A percentile compares a stretch with the other conserved stretches of the same genome.
These are phyloP conservation scores for Aleiodes sp. DNA, from an alignment of 1,140 invertebrate species.

Conservation along the genomic window DNA sequence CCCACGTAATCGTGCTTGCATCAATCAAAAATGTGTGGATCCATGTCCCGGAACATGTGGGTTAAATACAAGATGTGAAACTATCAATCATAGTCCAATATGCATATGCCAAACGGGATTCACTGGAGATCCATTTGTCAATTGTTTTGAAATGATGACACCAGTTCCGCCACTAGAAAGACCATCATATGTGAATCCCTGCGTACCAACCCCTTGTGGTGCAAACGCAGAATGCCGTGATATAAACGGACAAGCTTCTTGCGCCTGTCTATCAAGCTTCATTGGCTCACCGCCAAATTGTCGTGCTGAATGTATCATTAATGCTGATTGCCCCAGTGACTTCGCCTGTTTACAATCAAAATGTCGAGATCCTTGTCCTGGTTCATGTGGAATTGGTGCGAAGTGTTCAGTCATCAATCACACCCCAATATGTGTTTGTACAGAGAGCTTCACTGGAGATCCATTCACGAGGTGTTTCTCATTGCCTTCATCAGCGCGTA, in stretches of 20 bases:
- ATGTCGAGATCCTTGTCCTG: slow-evolving; percentile 78
- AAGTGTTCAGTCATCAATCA: slow-evolving; percentile 73
- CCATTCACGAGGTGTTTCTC: slow-evolving; percentile 72
- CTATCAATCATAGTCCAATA: slow-evolving; percentile 70
- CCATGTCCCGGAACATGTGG: slow-evolving; percentile 74
- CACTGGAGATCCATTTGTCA: slow-evolving; percentile 70
- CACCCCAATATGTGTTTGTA: slow-evolving; percentile 73
- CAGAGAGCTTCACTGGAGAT: slow-evolving; percentile 75
- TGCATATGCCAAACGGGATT: slow-evolving; percentile 68
- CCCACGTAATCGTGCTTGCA: slow-evolving; percentile 67
- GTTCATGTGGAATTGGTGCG: slow-evolving; percentile 75
- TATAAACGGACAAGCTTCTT: slow-evolving; percentile 70
- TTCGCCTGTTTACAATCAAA: slow-evolving; percentile 73
- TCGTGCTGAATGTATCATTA: slow-evolving; percentile 75
- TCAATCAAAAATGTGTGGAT: slow-evolving; percentile 69
- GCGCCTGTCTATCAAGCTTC: slow-evolving; percentile 71
- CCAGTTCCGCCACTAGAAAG: slow-evolving; percentile 37
- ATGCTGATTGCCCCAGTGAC: slow-evolving; percentile 72
- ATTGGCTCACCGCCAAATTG: slow-evolving; percentile 78
- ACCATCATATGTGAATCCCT: slow-evolving; percentile 72
- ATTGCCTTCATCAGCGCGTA: slow-evolving; percentile 61
- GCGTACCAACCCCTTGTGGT: slow-evolving; percentile 76
- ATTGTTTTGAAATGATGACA: slow-evolving; percentile 60
- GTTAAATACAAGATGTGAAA: slow-evolving; percentile 68
- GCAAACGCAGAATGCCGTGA: slow-evolving; percentile 74